These are phyloP conservation scores for Corella eumyota DNA, from an alignment of 23 tunicate species.

Conservation along the genomic window DNA sequence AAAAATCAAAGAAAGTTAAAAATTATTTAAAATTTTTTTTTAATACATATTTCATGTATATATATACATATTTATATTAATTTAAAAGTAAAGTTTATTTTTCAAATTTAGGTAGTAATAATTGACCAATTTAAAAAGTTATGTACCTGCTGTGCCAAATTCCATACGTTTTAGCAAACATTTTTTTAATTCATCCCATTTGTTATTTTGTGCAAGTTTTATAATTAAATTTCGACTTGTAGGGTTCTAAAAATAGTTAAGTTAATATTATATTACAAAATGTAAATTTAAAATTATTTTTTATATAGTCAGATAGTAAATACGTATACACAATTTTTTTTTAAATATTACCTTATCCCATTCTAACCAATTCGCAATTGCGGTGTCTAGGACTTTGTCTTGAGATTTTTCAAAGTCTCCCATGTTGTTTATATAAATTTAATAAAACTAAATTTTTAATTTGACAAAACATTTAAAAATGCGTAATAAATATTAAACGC, in stretches of 20 bases:
- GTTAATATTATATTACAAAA: neutral
- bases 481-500: too few species aligned
- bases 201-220: conserved; percentile 27
- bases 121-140: too few species aligned
- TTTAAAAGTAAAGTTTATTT: too few species aligned
- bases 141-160: conserved; percentile 91
- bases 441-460: too few species aligned
- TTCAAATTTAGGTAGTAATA: too few species aligned
- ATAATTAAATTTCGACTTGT: conserved; percentile 15
- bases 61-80: too few species aligned
- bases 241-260: conserved; percentile 18
- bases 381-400: conserved; percentile 10
- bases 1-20: neutral
- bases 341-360: conserved; percentile 58
- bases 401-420: conserved; percentile 6
- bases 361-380: conserved; percentile 30
- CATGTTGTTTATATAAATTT: too few species aligned
- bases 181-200: conserved; percentile 42
- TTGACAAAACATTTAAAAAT: too few species aligned
- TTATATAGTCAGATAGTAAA: too few species aligned
- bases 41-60: too few species aligned
- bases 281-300: neutral
- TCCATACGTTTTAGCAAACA: conserved; percentile 67
- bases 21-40: too few species aligned
- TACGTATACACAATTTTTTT: neutral